Base-by-base conservation (phyloP, 1,140 invertebrate species). In the Dreissena rostriformis region DNA sequence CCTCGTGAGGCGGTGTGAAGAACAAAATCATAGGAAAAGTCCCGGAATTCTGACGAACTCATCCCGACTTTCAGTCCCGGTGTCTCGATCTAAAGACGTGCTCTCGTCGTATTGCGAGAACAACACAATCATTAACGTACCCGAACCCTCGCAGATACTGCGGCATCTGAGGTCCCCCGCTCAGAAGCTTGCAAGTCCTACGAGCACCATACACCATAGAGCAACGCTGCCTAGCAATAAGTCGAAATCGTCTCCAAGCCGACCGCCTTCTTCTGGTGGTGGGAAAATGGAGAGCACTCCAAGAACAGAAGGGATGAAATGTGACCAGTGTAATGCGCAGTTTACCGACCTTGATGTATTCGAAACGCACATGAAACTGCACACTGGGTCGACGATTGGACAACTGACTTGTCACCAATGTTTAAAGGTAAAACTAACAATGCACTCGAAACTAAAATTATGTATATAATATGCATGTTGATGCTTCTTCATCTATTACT, bases 291-390 rank as follows among this genome's bases (percentile, higher is more conserved):
- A 29, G 66, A 28, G 15, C 39, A 17, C 52, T 67, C 15, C 78
- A 85, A 67, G 86, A 87, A 39, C 39, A 39, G 28, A 82, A 28
- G 86, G 84, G 53, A 94, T 97, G 24, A 95, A 97, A 5, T 98
- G 97, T 90, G 97, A 96, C 88, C 96, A 97, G 90, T 98, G 97
- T 89, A 96, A 97, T 87, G 96, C 97, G 0, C 96, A 96, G 4
- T 94, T 98, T 39, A 96, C 97, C 15, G 97, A 98, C 92, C 97
- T 97, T 77, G 96, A 98, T 91, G 96, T 96, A 14, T 98, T 98
- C 90, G 95, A 97, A 24, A 95, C 95, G n/a, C 97, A 98, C 92
- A 94, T 98, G 52, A 90, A 91, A 67, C 84, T 88, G 2, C 92
- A 93, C 68, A 55, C 91, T 19, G 88, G 89, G 15, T 87, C 86